A percentile compares a stretch with the other conserved stretches of the same genome.
Evolutionary conservation across 2,113 vertebrate genomes (phyloP).

Genomic region (Mustelus asterias): DNA sequence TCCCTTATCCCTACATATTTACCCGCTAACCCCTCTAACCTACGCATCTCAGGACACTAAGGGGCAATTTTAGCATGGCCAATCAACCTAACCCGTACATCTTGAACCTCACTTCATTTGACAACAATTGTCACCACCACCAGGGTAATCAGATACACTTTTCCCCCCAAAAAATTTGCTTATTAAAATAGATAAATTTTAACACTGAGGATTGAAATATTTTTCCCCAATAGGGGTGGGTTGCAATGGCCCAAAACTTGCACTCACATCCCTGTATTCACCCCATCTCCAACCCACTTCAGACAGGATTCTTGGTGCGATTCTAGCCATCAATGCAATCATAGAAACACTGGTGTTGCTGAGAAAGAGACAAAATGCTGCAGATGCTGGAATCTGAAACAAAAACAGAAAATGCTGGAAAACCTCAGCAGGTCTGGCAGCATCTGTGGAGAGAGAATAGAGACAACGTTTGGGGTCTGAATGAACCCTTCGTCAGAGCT

Average conservation of each 20-base stretch:
- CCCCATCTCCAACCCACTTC: not conserved
- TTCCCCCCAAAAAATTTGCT: not conserved
- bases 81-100: too few species aligned
- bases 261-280: not conserved
- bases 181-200: not conserved
- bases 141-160: not conserved
- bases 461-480: too few species aligned
- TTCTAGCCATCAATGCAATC: not conserved
- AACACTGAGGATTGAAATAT: not conserved
- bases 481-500: too few species aligned
- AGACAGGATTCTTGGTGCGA: not conserved
- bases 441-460: too few species aligned
- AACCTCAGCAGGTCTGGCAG: too few species aligned
- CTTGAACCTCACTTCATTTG: not conserved
- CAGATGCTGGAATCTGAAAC: too few species aligned
- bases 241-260: not conserved
- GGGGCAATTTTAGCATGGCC: too few species aligned
- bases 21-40: too few species aligned
- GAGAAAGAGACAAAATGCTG: too few species aligned
- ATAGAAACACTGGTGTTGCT: not conserved
- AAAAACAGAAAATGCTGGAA: too few species aligned
- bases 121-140: not conserved
- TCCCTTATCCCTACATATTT: too few species aligned
- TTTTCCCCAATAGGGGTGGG: not conserved
- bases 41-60: too few species aligned